phyloP scores from a whole-genome alignment of 2,113 vertebrate genomes.

The Sinocyclocheilus maitianheensis region DNA sequence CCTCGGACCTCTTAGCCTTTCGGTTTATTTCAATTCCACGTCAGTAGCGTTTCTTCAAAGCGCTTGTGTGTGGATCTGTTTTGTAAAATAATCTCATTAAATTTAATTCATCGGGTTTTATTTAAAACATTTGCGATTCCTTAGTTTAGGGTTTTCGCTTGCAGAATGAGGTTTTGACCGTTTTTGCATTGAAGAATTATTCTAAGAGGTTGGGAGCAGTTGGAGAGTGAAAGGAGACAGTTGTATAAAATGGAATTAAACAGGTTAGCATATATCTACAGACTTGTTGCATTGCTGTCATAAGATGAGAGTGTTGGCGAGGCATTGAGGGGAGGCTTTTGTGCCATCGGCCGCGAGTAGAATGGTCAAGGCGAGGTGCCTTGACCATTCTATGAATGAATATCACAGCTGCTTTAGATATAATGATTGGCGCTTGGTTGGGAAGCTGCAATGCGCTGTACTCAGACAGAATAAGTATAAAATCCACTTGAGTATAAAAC shows the following conservation, averaged over 20 bases:
- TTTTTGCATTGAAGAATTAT: neutral
- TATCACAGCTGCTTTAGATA: conserved; percentile 37
- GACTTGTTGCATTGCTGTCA: conserved; percentile 5
- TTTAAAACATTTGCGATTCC: conserved; percentile 14
- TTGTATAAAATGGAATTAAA: conserved; percentile 21
- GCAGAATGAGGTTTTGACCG: neutral
- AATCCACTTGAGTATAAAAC: conserved; percentile 65
- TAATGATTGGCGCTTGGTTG: conserved; percentile 1
- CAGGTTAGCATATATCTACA: conserved; percentile 15
- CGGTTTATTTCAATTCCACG: neutral
- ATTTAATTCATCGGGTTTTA: neutral
- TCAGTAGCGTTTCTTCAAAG: neutral
- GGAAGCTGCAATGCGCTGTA: conserved; percentile 10
- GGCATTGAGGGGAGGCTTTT: conserved; percentile 44
- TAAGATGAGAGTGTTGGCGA: neutral
- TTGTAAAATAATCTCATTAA: conserved; percentile 26
- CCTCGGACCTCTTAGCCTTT: neutral
- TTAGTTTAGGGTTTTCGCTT: conserved; percentile 3
- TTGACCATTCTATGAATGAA: conserved; percentile 16
- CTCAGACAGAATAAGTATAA: conserved; percentile 43
- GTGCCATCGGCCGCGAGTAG: neutral
- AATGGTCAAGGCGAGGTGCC: conserved; percentile 42
- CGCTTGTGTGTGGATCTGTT: neutral
- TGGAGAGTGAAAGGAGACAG: conserved; percentile 24
- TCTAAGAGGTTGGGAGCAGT: neutral